Base-by-base conservation (phyloP, 2,797 vertebrate genomes). In the Eidolon dupreanum region DNA sequence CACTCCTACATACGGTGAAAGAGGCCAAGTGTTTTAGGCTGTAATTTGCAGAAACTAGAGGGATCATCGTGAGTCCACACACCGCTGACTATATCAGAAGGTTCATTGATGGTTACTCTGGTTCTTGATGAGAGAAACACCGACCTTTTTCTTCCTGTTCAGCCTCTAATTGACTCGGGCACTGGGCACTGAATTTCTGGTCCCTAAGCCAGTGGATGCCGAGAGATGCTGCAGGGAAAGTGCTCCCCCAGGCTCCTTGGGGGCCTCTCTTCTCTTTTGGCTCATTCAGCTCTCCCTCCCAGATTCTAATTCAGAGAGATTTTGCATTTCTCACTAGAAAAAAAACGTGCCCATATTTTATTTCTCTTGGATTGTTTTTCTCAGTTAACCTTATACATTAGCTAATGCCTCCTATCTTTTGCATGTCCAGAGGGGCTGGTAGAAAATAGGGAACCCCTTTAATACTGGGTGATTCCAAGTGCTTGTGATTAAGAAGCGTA, bases 191-290 rank as follows among this genome's bases (percentile, higher is more conserved):
- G 1, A 7, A 2, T 38, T 53, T 83, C 59, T 90, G 16, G 4
- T 15, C 22, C 17, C 12, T 12, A 41, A 57, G 31, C 33, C 22
- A 33, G 26, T n/a, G 24, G 6, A 6, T 41, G 5, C 2, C 1
- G 53, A 90, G 5, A 49, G 49, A 49, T 15, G 46, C 20, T 65
- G 4, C 41, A 46, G 8, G 31, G 4, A n/a, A 0, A 3, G 0
- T 20, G 3, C 0, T 8, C 0, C 38, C 68, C 16, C 4, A 11
- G 13, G 57, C 13, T 46, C 49, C 59, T 24, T 22, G 3, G 4
- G 20, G 8, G 0, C 17, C 13, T 75, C n/a, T 51, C 36, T 79
- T 87, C 24, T 75, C 55, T 51, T 82, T 82, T 24, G 8, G 16
- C 49, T 83, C 11, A 8, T 1, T 82, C 8, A 51, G 17, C 16